Evolutionary conservation across 2,797 vertebrate species (phyloP).

Genomic region (Notolepis coatsorum): DNA sequence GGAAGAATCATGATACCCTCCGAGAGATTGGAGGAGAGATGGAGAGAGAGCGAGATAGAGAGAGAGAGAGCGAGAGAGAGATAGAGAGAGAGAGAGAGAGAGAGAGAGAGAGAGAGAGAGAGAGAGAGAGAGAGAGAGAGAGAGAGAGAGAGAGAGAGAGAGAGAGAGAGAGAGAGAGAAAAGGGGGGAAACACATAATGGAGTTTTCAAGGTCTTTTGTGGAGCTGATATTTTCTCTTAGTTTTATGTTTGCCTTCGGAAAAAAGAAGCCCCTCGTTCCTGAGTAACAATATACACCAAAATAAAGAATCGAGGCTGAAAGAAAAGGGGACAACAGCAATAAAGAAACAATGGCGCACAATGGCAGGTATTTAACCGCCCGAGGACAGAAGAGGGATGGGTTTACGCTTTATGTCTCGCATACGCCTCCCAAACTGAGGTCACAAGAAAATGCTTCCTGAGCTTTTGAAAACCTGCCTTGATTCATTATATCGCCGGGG

Average conservation of each 20-base stretch:
- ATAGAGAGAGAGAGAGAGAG: slow-evolving; percentile 40
- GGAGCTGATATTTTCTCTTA: slow-evolving; percentile 82
- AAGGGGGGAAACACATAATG: slow-evolving; percentile 66
- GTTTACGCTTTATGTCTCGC: slow-evolving; percentile 79
- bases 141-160: slow-evolving; percentile 38
- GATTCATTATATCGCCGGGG: slow-evolving; percentile 83
- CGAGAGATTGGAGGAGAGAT: slow-evolving; percentile 51
- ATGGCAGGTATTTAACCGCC: slow-evolving; percentile 86
- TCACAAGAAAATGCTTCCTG: slow-evolving; percentile 79
- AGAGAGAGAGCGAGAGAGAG: slow-evolving; percentile 15
- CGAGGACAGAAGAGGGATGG: slow-evolving; percentile 83
- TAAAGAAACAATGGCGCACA: slow-evolving; percentile 86
- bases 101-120: slow-evolving; percentile 34
- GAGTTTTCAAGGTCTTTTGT: slow-evolving; percentile 84
- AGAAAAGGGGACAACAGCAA: slow-evolving; percentile 87
- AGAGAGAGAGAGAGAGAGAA: slow-evolving; percentile 13
- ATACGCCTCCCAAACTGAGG: slow-evolving; percentile 73
- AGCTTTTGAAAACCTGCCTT: slow-evolving; percentile 75
- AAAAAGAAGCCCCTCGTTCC: slow-evolving; percentile 78
- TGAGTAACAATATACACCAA: slow-evolving; percentile 88
- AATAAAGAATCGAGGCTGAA: slow-evolving; percentile 88
- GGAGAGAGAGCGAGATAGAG: no score
- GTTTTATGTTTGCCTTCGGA: slow-evolving; percentile 85
- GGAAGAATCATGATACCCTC: slow-evolving; percentile 63
- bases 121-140: slow-evolving; percentile 5